Base-by-base conservation (phyloP, 2,797 vertebrate species). In the Eidolon dupreanum region DNA sequence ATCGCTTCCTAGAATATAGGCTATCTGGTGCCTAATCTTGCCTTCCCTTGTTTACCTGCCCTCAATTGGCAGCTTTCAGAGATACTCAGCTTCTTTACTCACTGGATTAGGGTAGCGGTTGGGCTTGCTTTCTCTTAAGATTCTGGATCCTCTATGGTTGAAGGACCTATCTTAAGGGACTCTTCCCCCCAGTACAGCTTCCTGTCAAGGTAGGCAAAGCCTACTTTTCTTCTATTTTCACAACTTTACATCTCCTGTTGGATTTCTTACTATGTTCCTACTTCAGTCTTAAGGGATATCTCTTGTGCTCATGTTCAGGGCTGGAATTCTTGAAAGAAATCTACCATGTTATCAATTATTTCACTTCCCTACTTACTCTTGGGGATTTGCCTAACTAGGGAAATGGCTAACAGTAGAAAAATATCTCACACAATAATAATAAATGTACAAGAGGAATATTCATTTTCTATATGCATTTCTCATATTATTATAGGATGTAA, bases 401-500 rank as follows among this genome's bases (percentile, higher is more conserved):
- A 33, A 73, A 31, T 2, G 49, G 49, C n/a, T 31, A 51, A 73
- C 20, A 7, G 3, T 1, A 61, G 43, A 65, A 93, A 74, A n/a
- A 46, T 78, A 13, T 12, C 13, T 83, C 9, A 26, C 55, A 41
- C 2, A 0, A 57, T 38, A 83, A 17, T 36, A 68, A 59, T 57
- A 70, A 93, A 53, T 8, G 28, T 17, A 53, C 2, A 75, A 71
- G 63, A 49, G 46, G 26, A 55, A 4, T 15, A 33, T 85, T 33
- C 3, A 28, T 65, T 93, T 93, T 94, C 49, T 55, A 3, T 68
- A 49, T 71, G 17, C 16, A 31, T 68, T 79, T 89, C 28, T 79
- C 6, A 28, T 93, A 26, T 55, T 77, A 81, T 83, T 85, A 70
- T 73, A 81, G 96, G 73, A 51, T 71, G 61, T 75, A 87, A 96